Conservation (phyloP, 2,888 invertebrate genomes). For the Calameuta idolon region DNA sequence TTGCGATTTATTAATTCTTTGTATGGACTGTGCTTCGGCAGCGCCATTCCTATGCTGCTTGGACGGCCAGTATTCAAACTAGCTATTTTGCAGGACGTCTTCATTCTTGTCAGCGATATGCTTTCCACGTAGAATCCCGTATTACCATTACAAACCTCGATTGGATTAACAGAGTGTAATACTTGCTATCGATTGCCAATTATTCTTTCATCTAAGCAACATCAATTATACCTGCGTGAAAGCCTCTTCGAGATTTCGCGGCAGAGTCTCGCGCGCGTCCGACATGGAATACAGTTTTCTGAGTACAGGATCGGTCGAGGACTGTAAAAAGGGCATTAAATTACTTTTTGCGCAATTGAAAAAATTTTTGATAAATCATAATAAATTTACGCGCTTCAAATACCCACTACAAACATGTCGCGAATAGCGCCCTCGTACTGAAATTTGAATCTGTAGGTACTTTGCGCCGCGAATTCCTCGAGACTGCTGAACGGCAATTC, state of each 20-base stretch:
- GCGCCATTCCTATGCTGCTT: constrained; percentile 2
- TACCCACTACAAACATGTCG: constrained; percentile 29
- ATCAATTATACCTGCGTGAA: background rate
- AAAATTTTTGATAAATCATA: background rate
- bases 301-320: constrained; percentile 1
- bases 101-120: constrained; percentile 18
- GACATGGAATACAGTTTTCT: constrained; percentile 19
- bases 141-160: constrained; percentile 21
- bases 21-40: constrained; percentile 24
- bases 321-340: background rate
- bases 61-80: background rate
- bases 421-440: constrained; percentile 25
- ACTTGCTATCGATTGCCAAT: background rate
- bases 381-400: background rate
- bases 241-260: constrained; percentile 4
- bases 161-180: constrained; percentile 3
- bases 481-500: constrained; percentile 34
- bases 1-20: constrained; percentile 12
- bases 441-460: constrained; percentile 32
- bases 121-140: constrained; percentile 17
- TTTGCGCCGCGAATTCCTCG: constrained; percentile 31
- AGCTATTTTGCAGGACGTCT: constrained; percentile 19
- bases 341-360: background rate
- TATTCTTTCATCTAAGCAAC: background rate
- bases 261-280: constrained; percentile 19